Percentiles rank a stretch among this genome's conserved stretches.
Evolutionary conservation across 2,797 vertebrate genomes (phyloP).

Genomic region (Vireo griseus): DNA sequence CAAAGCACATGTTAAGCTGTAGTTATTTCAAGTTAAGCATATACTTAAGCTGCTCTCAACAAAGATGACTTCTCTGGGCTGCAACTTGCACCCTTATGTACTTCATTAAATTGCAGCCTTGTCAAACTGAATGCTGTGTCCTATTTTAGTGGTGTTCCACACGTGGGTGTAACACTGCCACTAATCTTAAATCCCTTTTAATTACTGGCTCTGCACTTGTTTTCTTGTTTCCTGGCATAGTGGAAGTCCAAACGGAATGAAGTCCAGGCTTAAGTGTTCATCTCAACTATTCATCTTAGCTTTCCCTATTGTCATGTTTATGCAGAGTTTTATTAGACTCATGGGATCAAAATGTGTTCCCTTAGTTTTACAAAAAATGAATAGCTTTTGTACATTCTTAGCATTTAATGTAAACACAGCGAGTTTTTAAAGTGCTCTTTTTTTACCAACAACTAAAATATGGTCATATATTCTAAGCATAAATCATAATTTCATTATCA

Average conservation of each 20-base stretch:
- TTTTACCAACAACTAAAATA: neutral
- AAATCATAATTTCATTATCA: conserved; percentile 61
- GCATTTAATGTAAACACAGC: conserved; percentile 16
- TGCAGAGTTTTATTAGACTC: conserved; percentile 50
- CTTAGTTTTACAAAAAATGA: conserved; percentile 29
- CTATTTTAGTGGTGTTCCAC: neutral
- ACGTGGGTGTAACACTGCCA: accelerated
- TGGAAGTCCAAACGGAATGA: neutral
- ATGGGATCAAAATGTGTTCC: conserved; percentile 44
- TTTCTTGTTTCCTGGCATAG: conserved; percentile 13
- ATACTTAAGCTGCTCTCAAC: neutral
- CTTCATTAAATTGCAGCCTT: neutral
- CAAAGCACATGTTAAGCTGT: neutral
- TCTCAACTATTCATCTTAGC: conserved; percentile 17
- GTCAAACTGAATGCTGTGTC: neutral
- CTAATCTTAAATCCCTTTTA: conserved; percentile 2
- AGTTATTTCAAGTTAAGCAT: neutral
- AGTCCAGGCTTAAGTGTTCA: conserved; percentile 27
- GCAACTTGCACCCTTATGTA: neutral
- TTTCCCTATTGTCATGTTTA: conserved; percentile 57
- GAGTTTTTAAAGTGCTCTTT: conserved; percentile 22
- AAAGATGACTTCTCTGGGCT: neutral
- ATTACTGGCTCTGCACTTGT: conserved; percentile 1
- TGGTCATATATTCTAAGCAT: neutral
- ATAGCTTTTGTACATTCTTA: conserved; percentile 10